Evolutionary conservation across 2,113 vertebrate genomes (phyloP).

Genomic region (Gavialis gangeticus): DNA sequence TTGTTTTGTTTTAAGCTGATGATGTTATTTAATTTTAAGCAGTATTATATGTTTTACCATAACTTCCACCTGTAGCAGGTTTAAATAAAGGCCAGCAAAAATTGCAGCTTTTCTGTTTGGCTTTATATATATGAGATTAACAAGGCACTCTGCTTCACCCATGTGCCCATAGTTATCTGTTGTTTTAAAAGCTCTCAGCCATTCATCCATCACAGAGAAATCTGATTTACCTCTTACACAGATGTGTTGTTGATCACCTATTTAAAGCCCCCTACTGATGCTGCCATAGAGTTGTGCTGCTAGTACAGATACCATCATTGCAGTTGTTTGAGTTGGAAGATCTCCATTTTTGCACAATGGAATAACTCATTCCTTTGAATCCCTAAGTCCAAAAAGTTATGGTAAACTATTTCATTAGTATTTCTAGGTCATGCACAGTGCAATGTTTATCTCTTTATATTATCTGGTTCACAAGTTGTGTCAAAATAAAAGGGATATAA

Average conservation of each 20-base stretch:
- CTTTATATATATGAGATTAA: background rate
- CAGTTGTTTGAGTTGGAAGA: background rate
- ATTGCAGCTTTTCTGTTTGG: background rate
- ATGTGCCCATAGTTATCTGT: too few relatives aligned
- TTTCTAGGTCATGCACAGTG: background rate
- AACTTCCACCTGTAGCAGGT: conserved; percentile 17
- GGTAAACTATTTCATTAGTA: background rate
- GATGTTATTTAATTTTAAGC: background rate
- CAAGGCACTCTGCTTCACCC: background rate
- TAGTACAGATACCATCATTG: background rate
- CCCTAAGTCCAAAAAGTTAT: background rate
- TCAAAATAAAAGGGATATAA: background rate
- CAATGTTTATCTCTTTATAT: background rate
- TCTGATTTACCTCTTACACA: background rate
- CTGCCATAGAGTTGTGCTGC: background rate
- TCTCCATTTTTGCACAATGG: background rate
- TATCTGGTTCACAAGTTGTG: background rate
- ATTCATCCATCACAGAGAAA: background rate
- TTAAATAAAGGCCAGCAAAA: background rate
- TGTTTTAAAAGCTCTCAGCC: too few relatives aligned
- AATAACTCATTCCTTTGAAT: background rate
- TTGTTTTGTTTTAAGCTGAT: background rate
- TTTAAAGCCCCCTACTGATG: background rate
- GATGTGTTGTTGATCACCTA: background rate
- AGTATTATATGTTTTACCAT: background rate